Evolutionary conservation across 2,797 vertebrate species (phyloP).

Genomic region (Argyrosomus regius): DNA sequence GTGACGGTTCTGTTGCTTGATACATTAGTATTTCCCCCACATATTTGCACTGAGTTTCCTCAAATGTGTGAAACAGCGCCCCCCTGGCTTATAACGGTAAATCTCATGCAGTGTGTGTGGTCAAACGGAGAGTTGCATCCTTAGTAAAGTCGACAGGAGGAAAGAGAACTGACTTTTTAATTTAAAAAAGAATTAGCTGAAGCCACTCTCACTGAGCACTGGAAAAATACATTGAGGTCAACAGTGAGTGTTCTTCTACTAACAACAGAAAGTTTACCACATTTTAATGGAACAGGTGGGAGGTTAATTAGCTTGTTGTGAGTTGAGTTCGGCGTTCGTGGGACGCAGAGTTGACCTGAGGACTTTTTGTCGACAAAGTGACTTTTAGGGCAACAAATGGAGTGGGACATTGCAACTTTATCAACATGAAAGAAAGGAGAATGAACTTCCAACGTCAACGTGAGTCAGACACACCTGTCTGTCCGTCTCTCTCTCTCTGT

Average conservation of each 20-base stretch:
- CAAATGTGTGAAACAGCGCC: slow-evolving; percentile 6
- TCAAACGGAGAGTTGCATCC: neutral
- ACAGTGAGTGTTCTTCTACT: too few relatives aligned
- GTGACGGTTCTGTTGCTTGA: too few relatives aligned
- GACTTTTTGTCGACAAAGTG: neutral
- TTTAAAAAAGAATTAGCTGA: too few relatives aligned
- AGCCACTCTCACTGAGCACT: too few relatives aligned
- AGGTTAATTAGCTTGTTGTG: neutral
- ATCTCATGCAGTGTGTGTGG: neutral
- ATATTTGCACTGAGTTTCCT: neutral
- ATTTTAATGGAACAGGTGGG: neutral
- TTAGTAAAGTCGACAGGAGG: too few relatives aligned
- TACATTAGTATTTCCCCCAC: neutral
- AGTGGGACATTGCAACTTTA: neutral
- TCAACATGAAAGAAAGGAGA: neutral
- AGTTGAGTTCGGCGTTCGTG: too few relatives aligned
- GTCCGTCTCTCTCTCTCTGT: neutral
- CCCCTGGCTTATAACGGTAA: neutral
- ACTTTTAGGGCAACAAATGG: neutral
- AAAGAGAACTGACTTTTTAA: neutral
- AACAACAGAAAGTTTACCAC: too few relatives aligned
- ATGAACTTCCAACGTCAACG: neutral
- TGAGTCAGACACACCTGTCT: neutral
- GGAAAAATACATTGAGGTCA: neutral
- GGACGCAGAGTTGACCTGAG: neutral